Evolutionary conservation across 2,113 vertebrate genomes (phyloP).

Genomic region (Sisor rabdophorus): DNA sequence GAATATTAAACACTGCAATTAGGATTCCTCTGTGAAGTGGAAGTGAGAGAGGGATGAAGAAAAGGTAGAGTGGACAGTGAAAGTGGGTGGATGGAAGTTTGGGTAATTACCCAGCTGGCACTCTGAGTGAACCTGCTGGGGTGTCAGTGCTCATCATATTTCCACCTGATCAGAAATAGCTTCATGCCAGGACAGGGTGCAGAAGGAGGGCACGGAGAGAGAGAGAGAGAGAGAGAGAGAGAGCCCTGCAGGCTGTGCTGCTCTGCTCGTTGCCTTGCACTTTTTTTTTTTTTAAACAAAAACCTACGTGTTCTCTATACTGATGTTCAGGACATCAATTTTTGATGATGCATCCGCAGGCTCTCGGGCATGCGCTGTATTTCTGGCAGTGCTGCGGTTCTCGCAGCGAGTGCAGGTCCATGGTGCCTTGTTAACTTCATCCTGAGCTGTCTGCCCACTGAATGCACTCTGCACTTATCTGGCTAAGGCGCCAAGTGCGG

Average conservation of each 20-base stretch:
- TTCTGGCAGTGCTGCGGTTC: constrained; percentile 38
- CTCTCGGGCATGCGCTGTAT: constrained; percentile 46
- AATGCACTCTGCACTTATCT: constrained; percentile 29
- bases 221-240: constrained; percentile 1
- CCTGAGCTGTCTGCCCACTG: constrained; percentile 44
- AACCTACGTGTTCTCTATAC: constrained; percentile 75
- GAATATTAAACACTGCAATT: constrained; percentile 70
- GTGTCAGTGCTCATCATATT: constrained; percentile 73
- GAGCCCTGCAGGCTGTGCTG: constrained; percentile 64
- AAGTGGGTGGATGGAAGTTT: constrained; percentile 59
- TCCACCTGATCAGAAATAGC: constrained; percentile 77
- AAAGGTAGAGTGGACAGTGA: constrained; percentile 5
- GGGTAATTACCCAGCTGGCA: constrained; percentile 69
- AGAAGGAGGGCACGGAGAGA: constrained; percentile 50
- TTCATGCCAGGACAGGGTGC: constrained; percentile 54
- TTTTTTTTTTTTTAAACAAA: constrained; percentile 19
- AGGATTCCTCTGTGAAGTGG: constrained; percentile 50
- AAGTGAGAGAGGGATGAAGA: neutral
- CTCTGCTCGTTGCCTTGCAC: constrained; percentile 54
- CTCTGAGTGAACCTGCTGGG: constrained; percentile 72
- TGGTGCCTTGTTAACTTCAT: constrained; percentile 50
- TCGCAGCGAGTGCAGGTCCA: constrained; percentile 32
- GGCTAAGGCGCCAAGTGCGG: constrained; percentile 1
- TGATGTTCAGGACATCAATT: constrained; percentile 73
- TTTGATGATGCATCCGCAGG: constrained; percentile 58